These are phyloP conservation scores for Fulmarus glacialis DNA, from an alignment of 2,113 vertebrate species.

Conservation along the genomic window DNA sequence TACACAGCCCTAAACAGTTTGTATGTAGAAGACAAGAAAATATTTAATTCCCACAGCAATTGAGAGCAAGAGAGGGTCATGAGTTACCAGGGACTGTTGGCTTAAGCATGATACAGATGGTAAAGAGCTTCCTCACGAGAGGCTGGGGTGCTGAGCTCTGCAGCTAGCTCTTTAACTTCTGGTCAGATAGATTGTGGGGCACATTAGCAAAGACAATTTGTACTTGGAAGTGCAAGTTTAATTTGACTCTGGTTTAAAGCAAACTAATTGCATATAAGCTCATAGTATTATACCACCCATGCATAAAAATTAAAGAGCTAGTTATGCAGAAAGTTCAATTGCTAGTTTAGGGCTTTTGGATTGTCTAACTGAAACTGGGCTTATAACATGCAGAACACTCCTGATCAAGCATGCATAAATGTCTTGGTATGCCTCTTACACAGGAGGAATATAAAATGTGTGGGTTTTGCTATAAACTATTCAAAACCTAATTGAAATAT, in stretches of 20 bases:
- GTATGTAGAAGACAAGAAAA: neutral
- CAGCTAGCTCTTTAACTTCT: neutral
- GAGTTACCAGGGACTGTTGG: neutral
- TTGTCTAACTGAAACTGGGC: neutral
- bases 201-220: neutral
- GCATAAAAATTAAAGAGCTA: neutral
- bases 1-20: neutral
- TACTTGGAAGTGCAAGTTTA: neutral
- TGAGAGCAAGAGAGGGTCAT: neutral
- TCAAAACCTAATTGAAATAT: neutral
- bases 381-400: neutral
- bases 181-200: neutral
- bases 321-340: neutral
- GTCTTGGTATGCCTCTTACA: neutral
- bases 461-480: neutral
- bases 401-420: neutral
- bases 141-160: neutral
- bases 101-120: neutral
- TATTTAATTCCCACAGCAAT: neutral
- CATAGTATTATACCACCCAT: neutral
- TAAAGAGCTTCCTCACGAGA: neutral
- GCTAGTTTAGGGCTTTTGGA: neutral
- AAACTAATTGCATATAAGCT: neutral
- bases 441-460: neutral
- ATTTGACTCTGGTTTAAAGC: neutral